These are phyloP conservation scores for Heterotilapia buettikoferi DNA, from an alignment of 2,113 vertebrate species.

Conservation along the genomic window DNA sequence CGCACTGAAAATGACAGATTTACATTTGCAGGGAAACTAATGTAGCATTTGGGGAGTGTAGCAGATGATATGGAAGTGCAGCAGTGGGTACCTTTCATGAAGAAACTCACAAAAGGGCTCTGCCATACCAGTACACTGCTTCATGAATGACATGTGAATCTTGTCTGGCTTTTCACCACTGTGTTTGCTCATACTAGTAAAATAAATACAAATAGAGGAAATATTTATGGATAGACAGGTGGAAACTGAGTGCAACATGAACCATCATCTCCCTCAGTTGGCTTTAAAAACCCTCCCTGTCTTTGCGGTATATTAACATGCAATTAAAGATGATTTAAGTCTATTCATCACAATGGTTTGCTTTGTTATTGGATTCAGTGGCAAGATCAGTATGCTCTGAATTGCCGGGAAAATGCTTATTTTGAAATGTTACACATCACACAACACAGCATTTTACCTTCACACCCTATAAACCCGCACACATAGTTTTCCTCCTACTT, in stretches of 20 bases:
- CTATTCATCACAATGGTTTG: constrained; percentile 22
- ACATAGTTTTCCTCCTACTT: not conserved
- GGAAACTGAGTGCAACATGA: constrained; percentile 31
- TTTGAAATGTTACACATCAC: not conserved
- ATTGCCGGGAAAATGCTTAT: not conserved
- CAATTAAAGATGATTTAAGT: constrained; percentile 74
- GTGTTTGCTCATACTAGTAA: constrained; percentile 47
- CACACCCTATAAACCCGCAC: not conserved
- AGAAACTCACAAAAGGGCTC: constrained; percentile 60
- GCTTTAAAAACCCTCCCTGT: constrained; percentile 56
- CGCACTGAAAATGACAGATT: not conserved
- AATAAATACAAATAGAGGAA: not conserved
- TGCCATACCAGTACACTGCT: constrained; percentile 57
- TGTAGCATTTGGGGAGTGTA: constrained; percentile 58
- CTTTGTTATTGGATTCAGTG: constrained; percentile 11
- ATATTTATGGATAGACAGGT: constrained; percentile 9
- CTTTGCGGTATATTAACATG: constrained; percentile 68
- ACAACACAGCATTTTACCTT: not conserved
- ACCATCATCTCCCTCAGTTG: constrained; percentile 44
- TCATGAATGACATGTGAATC: constrained; percentile 36
- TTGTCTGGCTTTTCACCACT: constrained; percentile 37
- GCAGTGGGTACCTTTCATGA: constrained; percentile 14
- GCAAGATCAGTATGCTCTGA: not conserved
- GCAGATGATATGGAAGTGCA: not conserved
- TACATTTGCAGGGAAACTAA: constrained; percentile 15